These are phyloP conservation scores for Probosciger aterrimus DNA, from an alignment of 2,113 vertebrate species.

Conservation along the genomic window DNA sequence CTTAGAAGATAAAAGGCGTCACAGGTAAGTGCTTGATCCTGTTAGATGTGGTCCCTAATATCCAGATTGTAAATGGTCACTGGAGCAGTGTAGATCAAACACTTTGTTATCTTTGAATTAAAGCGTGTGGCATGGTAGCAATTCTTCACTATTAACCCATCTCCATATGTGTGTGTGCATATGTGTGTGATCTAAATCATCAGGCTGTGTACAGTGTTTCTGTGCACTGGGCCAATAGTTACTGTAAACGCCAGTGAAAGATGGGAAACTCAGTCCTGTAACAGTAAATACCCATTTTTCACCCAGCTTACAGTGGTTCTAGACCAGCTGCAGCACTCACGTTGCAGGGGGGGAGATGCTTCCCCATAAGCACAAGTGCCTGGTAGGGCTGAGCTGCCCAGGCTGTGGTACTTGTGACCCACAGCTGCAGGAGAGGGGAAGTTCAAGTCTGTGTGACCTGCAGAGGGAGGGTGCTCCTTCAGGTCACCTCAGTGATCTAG, in stretches of 20 bases:
- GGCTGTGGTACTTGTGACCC: accelerated
- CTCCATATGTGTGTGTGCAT: neutral
- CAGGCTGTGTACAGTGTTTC: neutral
- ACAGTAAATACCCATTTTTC: neutral
- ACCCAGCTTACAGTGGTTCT: neutral
- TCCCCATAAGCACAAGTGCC: accelerated
- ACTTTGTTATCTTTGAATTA: neutral
- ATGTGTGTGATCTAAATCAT: accelerated
- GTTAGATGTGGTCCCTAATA: neutral
- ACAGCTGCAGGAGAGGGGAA: neutral
- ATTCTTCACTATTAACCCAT: neutral
- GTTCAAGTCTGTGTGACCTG: neutral
- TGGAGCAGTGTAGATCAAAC: neutral
- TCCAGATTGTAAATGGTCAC: neutral
- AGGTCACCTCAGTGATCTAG: neutral
- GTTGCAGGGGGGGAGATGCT: too few species aligned
- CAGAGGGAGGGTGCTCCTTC: neutral
- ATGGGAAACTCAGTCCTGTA: neutral
- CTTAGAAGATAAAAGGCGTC: neutral
- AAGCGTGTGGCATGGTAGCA: neutral
- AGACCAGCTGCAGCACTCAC: neutral
- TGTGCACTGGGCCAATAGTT: neutral
- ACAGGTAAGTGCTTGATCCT: neutral
- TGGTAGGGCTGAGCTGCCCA: neutral
- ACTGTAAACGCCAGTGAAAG: neutral